Base-by-base conservation (phyloP, 2,797 vertebrate genomes). In the Coranthus polyacanthus region DNA sequence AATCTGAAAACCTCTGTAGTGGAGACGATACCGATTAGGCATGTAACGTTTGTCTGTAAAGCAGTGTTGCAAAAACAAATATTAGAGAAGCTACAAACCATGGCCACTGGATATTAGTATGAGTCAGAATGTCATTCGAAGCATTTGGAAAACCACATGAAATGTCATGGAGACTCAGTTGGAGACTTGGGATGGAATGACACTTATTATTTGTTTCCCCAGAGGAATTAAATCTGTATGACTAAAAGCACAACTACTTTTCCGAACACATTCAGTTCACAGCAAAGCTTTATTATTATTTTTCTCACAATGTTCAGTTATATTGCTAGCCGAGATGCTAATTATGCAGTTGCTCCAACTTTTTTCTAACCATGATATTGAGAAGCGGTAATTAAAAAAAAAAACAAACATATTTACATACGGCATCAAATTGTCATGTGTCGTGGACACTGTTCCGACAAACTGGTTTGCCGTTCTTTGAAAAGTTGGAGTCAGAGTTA, bases 401-500 rank as follows among this genome's bases (percentile, higher is more conserved):
- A n/a, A n/a, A 45, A 21, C 12, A 16, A 42, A 49, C 18, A 29
- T 47, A 16, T 44, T 41, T 32, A 18, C 34, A 39, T 15, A 43
- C 12, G 15, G 36, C 29, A 43, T 32, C 29, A 32, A 32, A 32
- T 32, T 3, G 10, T 32, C 29, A 9, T 32, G 10, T 10, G 10
- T 3, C 10, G 12, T 41, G 39, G 4, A n/a, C 10, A 18, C n/a
- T 41, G 17, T 44, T 24, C 32, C 24, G 37, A 49, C 70, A 47
- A 62, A 52, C 24, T 53, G 4, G 8, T 47, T 54, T 53, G 16
- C 57, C 55, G 29, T 39, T 52, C 66, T 64, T 66, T 59, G 43
- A 50, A 61, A 65, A 56, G 58, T 65, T 68, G 11, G 29, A 43
- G 56, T 68, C 5, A 16, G 51, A 58, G 38, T 41, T 45, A 22